Evolutionary conservation across 2,113 vertebrate genomes (phyloP), one percentile per base, ranked within the genome.

Genomic region (Nycticorax nycticorax): DNA sequence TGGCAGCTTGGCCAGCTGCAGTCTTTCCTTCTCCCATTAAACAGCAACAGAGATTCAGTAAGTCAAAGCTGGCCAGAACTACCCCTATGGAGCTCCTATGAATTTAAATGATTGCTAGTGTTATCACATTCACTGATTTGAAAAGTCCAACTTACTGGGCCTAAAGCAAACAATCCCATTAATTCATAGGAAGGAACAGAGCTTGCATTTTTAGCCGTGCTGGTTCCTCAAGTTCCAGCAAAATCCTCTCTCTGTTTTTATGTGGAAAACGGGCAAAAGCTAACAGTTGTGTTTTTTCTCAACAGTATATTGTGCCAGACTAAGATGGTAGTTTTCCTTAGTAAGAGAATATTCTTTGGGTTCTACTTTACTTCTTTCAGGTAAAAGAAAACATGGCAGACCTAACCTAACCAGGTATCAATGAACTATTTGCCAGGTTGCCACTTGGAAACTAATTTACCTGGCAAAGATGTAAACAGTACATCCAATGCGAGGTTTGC

Each of bases 101-200:
- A 94, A 97, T 94, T 93, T 88, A 94, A 97, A 97, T 96, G 68
- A 94, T 89, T 81, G 64, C 83, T 53, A 68, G 76, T 84, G 91
- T 71, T 96, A 94, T 88, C 91, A 88, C 76, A 93, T 84, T 71
- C 60, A 76, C 55, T 3, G 20, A 75, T 93, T 79, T 74, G 68
- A 91, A 96, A 96, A 95, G 89, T 48, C 52, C 62, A 92, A 60
- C 60, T 89, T 78, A 87, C 64, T 88, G 35, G 63, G 64, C 73
- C 45, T 72, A 71, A 81, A 81, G 69, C 64, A 87, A 91, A 94
- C 95, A 96, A 91, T 81, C 74, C 24, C 33, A 93, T 92, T 92
- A 92, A 96, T 96, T 93, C 90, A 89, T 67, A 95, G n/a, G 80
- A 92, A 89, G 47, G 83, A 95, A 93, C 91, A 96, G 91, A 95